Base-by-base conservation (phyloP, 2,113 vertebrate species). In the Nymphicus hollandicus region DNA sequence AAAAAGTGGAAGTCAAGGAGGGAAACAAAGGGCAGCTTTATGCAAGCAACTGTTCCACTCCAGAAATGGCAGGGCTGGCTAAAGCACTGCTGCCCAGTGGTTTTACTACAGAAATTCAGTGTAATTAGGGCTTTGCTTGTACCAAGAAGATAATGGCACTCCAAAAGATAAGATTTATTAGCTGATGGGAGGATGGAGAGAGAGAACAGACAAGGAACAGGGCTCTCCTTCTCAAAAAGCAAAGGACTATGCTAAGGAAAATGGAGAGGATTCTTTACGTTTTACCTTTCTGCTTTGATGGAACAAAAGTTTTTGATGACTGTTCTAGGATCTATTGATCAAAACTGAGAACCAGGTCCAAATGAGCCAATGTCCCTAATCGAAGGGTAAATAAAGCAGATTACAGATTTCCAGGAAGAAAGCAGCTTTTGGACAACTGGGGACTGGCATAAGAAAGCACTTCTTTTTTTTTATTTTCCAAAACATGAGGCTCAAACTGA, bases 1-100 rank as follows among this genome's bases (percentile, higher is more conserved):
- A 91, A 86, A 80, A 41, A 60, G 37, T 29, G 81, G 93, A 94
- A 56, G 73, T 81, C 89, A 96, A 93, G 77, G 89, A 87, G 89
- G 76, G 74, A 91, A 96, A 97, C 95, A 97, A 97, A 97, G 79
- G 82, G 35, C 52, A 37, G 27, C 96, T 97, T 97, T 97, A 93
- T 97, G 27, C 72, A 79, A 47, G 37, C 31, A 61, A 35, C n/a
- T 87, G 20, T 52, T 69, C 91, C 65, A 70, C 47, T 88, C 47
- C 63, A 81, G 43, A 96, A 95, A 96, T 49, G 27, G 41, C 78
- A 77, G 74, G 55, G 85, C 58, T 8, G 24, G 60, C 46, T 93
- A 80, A 87, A 69, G 49, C 44, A 44, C 46, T 64, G 43, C 41
- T 71, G 29, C 27, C 35, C 2, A 0, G 24, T 33, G 25, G 4